These are phyloP conservation scores for Panulirus ornatus DNA, from an alignment of 1,140 invertebrate genomes.

Conservation along the genomic window DNA sequence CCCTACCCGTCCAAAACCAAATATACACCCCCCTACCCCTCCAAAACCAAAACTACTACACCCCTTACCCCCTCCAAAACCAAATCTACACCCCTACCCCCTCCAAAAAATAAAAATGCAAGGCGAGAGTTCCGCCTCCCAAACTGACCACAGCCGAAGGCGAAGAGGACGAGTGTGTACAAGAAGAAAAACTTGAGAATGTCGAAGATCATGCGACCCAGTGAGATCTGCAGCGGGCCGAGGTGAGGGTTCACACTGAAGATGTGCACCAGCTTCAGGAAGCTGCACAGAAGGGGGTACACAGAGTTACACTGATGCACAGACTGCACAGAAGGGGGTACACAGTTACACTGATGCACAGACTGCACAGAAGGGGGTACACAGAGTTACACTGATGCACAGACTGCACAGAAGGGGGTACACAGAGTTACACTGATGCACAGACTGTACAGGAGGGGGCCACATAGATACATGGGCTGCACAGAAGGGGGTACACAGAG, in stretches of 20 bases:
- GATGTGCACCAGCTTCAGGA: slow-evolving; percentile 95
- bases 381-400: no score
- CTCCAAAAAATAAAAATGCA: slow-evolving; percentile 35
- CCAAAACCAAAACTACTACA: no score
- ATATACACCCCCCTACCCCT: no score
- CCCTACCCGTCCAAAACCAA: no score
- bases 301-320: slow-evolving; percentile 54
- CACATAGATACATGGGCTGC: no score
- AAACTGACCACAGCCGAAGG: slow-evolving; percentile 89
- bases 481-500: no score
- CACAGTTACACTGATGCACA: no score
- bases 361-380: no score
- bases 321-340: no score
- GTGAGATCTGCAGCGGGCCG: slow-evolving; percentile 92
- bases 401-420: slow-evolving; percentile 78
- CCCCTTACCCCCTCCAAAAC: neutral
- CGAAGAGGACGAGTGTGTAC: slow-evolving; percentile 92
- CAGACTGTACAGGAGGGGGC: no score
- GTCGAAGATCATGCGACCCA: slow-evolving; percentile 95
- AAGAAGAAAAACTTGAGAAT: slow-evolving; percentile 97
- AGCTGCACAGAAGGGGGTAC: slow-evolving; percentile 80
- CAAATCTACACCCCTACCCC: neutral
- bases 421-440: slow-evolving; percentile 49
- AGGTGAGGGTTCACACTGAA: slow-evolving; percentile 97
- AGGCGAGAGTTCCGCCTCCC: slow-evolving; percentile 35